These are phyloP conservation scores for Drosophila trichaetosa DNA, from an alignment of 2,888 invertebrate species.

Conservation along the genomic window DNA sequence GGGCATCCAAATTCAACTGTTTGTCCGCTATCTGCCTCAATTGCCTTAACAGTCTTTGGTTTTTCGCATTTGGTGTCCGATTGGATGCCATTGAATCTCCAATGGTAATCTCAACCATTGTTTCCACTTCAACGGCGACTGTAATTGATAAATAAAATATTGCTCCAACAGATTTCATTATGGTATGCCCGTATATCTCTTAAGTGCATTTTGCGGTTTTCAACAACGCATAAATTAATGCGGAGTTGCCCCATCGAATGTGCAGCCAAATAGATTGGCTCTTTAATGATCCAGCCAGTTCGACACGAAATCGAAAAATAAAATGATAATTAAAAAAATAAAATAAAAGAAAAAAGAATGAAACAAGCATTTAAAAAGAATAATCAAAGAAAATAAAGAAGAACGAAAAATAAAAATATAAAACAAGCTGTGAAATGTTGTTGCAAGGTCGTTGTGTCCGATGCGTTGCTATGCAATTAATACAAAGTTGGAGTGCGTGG, in stretches of 20 bases:
- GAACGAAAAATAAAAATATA: slow-evolving; percentile 24
- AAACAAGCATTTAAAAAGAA: not conserved
- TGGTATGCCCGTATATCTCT: slow-evolving; percentile 37
- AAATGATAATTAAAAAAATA: not conserved
- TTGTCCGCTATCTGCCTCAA: slow-evolving; percentile 26
- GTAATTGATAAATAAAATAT: slow-evolving; percentile 73
- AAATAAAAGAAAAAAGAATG: not conserved
- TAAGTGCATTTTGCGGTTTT: slow-evolving; percentile 72
- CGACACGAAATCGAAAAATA: slow-evolving; percentile 12
- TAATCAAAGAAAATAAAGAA: slow-evolving; percentile 1
- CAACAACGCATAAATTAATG: slow-evolving; percentile 69
- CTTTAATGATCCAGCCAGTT: slow-evolving; percentile 55
- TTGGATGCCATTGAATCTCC: slow-evolving; percentile 27
- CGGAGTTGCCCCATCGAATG: slow-evolving; percentile 20
- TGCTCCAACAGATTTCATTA: slow-evolving; percentile 42
- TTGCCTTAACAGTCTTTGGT: slow-evolving; percentile 13
- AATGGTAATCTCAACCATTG: slow-evolving; percentile 23
- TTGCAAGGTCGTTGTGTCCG: slow-evolving; percentile 36
- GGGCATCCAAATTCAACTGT: slow-evolving; percentile 18
- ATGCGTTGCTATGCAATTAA: slow-evolving; percentile 59
- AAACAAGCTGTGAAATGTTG: slow-evolving; percentile 23
- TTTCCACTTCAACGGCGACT: not conserved
- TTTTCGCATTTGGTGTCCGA: slow-evolving; percentile 3
- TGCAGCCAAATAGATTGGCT: slow-evolving; percentile 46
- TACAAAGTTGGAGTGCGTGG: slow-evolving; percentile 53